Conservation (phyloP, 2,113 vertebrate species). For the Labrus mixtus region DNA sequence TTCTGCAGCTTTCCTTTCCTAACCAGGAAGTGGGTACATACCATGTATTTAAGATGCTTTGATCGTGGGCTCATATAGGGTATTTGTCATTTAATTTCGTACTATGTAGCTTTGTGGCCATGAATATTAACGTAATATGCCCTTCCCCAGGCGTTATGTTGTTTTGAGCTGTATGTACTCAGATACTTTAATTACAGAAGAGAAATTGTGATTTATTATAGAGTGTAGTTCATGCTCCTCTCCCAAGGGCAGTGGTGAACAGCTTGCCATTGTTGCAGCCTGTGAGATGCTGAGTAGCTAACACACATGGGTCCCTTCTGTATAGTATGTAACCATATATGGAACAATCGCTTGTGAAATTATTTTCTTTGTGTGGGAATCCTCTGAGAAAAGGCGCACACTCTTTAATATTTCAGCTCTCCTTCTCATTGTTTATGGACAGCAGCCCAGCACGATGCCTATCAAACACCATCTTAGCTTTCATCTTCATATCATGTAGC, state of each 20-base stretch:
- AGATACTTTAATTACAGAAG: slow-evolving; percentile 71
- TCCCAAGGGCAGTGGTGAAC: slow-evolving; percentile 61
- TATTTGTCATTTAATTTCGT: slow-evolving; percentile 51
- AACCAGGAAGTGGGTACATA: slow-evolving; percentile 18
- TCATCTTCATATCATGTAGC: slow-evolving; percentile 68
- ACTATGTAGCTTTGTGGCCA: slow-evolving; percentile 13
- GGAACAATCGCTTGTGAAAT: slow-evolving; percentile 54
- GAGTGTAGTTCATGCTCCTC: slow-evolving; percentile 17
- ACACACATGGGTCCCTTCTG: slow-evolving; percentile 50
- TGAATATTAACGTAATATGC: slow-evolving; percentile 60
- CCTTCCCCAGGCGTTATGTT: slow-evolving; percentile 57
- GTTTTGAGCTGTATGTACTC: slow-evolving; percentile 58
- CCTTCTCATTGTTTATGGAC: slow-evolving; percentile 66
- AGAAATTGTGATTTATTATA: slow-evolving; percentile 68
- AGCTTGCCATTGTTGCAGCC: slow-evolving; percentile 70
- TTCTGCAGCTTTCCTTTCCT: slow-evolving; percentile 38
- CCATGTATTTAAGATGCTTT: slow-evolving; percentile 43
- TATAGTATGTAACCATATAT: slow-evolving; percentile 55
- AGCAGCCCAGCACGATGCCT: slow-evolving; percentile 44
- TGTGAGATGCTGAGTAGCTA: slow-evolving; percentile 50
- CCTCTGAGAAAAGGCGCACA: slow-evolving; percentile 52
- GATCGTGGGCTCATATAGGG: slow-evolving; percentile 23
- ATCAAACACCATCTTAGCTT: slow-evolving; percentile 71
- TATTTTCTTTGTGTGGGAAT: slow-evolving; percentile 68
- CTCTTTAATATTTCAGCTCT: slow-evolving; percentile 32